phyloP scores from a whole-genome alignment of 2,797 vertebrate genomes.

The Sciurus carolinensis region DNA sequence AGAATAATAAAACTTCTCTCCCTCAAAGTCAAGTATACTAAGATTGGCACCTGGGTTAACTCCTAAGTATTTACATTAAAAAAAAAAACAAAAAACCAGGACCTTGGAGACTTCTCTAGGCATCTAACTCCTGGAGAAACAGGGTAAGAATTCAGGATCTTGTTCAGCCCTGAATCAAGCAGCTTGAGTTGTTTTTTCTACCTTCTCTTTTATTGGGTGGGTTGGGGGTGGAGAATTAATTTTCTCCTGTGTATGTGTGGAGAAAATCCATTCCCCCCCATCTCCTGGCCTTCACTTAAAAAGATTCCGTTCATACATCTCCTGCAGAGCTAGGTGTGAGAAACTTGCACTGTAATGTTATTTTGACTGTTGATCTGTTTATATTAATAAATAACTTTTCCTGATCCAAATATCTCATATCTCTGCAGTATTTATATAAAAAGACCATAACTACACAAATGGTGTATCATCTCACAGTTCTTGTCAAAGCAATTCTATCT shows the following conservation, averaged over 20 bases:
- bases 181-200: not conserved
- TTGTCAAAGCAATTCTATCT: not conserved
- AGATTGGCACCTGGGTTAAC: not conserved
- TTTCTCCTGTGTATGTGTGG: not conserved
- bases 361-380: not conserved
- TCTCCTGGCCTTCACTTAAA: not conserved
- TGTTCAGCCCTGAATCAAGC: not conserved
- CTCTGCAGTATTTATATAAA: constrained; percentile 1
- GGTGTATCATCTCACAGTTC: not conserved
- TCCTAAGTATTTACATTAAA: constrained; percentile 7
- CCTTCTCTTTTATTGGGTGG: constrained; percentile 15
- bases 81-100: not conserved
- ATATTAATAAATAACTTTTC: not conserved
- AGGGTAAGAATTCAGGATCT: not conserved
- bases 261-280: constrained; percentile 49
- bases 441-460: not conserved
- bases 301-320: not conserved
- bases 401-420: not conserved
- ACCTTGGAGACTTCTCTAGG: not conserved
- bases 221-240: not conserved
- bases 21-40: not conserved
- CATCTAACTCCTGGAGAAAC: not conserved
- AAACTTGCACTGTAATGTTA: not conserved
- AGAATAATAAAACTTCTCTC: constrained; percentile 50
- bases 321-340: not conserved